Percentiles rank a stretch among this genome's conserved stretches.
phyloP scores from a whole-genome alignment of 2,113 vertebrate species.

The Charadrius vociferus region DNA sequence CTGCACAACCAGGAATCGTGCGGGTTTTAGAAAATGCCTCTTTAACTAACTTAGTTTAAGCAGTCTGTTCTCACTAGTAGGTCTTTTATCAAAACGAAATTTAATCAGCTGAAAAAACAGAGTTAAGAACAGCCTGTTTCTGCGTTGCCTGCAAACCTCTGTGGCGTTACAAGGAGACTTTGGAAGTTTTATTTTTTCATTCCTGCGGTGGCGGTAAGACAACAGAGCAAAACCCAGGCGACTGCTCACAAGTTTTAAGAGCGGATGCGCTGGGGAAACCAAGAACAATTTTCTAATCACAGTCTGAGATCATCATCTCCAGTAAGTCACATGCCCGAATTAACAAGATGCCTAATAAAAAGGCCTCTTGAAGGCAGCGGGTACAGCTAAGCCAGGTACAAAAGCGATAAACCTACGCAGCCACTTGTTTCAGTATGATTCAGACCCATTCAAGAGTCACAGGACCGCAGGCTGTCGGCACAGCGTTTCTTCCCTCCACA shows the following conservation, averaged over 20 bases:
- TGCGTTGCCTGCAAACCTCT: not conserved
- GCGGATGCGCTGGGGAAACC: not conserved
- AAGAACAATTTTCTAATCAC: not conserved
- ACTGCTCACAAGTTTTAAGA: not conserved
- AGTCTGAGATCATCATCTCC: not conserved
- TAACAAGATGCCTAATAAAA: not conserved
- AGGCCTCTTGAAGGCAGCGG: not conserved
- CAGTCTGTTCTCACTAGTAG: not conserved
- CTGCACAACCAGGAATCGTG: not conserved
- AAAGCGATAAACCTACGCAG: not conserved
- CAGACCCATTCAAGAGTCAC: not conserved
- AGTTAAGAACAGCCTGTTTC: not conserved
- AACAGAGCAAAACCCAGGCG: not conserved
- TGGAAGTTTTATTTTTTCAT: not conserved
- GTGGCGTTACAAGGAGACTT: not conserved
- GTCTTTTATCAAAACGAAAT: not conserved
- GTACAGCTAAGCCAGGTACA: not conserved
- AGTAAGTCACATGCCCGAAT: not conserved
- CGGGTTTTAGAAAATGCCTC: not conserved
- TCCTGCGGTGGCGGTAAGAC: not conserved
- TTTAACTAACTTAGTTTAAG: not conserved
- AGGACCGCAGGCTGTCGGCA: not conserved
- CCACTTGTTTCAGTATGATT: not conserved
- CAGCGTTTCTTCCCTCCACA: not conserved
- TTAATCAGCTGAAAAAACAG: not conserved